Evolutionary conservation across 2,888 invertebrate species (phyloP).

Genomic region (Aradus depressus): DNA sequence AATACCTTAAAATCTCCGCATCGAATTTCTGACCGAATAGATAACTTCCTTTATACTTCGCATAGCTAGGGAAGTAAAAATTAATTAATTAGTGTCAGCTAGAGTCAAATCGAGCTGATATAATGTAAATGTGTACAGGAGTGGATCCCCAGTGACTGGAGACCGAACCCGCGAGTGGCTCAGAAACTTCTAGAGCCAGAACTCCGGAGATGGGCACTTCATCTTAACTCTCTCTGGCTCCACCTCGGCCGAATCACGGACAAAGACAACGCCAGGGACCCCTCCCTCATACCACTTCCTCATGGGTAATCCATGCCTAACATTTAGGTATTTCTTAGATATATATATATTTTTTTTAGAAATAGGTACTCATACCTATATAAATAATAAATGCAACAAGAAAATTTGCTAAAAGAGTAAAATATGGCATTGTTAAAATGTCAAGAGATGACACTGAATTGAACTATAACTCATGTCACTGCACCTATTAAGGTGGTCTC

Average conservation of each 20-base stretch:
- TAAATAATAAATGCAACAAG: not conserved
- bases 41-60: too few relatives aligned
- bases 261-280: not conserved
- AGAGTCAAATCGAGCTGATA: too few relatives aligned
- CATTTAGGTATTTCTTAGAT: not conserved
- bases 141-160: conserved; percentile 4
- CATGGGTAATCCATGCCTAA: not conserved
- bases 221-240: conserved; percentile 1
- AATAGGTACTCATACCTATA: not conserved
- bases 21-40: too few relatives aligned
- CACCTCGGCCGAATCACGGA: not conserved
- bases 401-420: not conserved
- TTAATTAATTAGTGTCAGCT: too few relatives aligned
- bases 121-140: too few relatives aligned
- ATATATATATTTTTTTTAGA: not conserved
- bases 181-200: conserved; percentile 1
- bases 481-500: too few relatives aligned
- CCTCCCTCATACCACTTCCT: conserved; percentile 2
- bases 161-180: not conserved
- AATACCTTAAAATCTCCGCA: too few relatives aligned
- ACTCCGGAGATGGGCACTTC: conserved; percentile 1
- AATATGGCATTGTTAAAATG: too few relatives aligned
- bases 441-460: too few relatives aligned
- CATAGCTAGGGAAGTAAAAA: too few relatives aligned
- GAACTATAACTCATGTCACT: too few relatives aligned